Evolutionary conservation across 2,797 vertebrate genomes (phyloP), one percentile per base, ranked within the genome.

Genomic region (Melanogrammus aeglefinus): DNA sequence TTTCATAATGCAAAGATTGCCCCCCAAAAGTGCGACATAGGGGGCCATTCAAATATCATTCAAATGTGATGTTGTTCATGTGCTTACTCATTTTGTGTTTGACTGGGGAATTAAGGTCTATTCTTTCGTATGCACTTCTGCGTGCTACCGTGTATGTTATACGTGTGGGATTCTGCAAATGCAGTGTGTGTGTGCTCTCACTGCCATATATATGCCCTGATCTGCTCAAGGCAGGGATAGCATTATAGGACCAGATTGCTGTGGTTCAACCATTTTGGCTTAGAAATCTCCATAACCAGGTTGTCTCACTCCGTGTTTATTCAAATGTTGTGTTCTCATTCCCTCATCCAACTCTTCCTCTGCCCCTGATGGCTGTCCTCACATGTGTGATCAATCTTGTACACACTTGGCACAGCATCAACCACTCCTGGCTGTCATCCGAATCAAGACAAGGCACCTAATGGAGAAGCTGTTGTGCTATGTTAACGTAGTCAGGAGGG

Each of bases 41-140:
- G 4, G 4, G 3, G 18, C 47, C 3, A 57, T 57, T 57, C 16
- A 57, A 57, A 57, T 21, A 14, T 21, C 47, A 3, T 44, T 3
- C 10, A 16, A 44, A 44, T 44, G 3, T 57, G 47, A 57, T 57
- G 16, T 57, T 21, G 29, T 74, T 78, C 38, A 44, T 6, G 78
- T 6, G 33, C 44, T 73, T 81, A 51, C n/a, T 81, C n/a, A 75
- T 81, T 73, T 81, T 75, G n/a, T 73, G 75, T 81, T 39, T 77
- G 16, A 44, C 74, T 12, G 33, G 14, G 72, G 76, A 74, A 73
- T 21, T 47, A 66, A 4, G n/a, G 21, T 31, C 13, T 74, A n/a
- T 39, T 36, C 0, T n/a, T 39, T n/a, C 75, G 70, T 51, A 24
- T 74, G 73, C 39, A 51, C 63, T 2, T 74, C 39, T 77, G 12